These are phyloP conservation scores for Holotrichia oblita DNA, from an alignment of 1,140 invertebrate genomes.

Conservation along the genomic window DNA sequence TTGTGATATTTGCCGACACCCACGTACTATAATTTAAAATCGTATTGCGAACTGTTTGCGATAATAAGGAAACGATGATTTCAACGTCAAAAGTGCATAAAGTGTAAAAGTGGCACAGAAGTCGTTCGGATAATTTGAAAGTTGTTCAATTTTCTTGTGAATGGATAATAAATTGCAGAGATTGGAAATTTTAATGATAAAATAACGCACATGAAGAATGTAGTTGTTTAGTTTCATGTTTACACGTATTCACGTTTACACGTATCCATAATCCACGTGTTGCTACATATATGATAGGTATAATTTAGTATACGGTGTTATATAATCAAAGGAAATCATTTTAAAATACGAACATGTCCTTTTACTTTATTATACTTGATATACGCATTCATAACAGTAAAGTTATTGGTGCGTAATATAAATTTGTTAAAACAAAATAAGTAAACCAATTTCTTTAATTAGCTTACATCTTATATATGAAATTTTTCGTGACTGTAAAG, in stretches of 20 bases:
- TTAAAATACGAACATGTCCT: too few species aligned
- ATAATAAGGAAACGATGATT: constrained; percentile 34
- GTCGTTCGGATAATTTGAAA: constrained; percentile 13
- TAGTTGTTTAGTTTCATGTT: background rate
- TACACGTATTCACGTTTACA: too few species aligned
- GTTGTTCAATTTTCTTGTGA: constrained; percentile 13
- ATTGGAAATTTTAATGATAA: background rate
- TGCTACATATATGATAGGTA: too few species aligned
- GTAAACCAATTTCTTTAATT: too few species aligned
- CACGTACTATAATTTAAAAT: background rate
- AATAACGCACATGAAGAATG: background rate
- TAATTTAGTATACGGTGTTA: too few species aligned
- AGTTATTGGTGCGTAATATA: too few species aligned
- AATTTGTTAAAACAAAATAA: too few species aligned
- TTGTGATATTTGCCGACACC: constrained; percentile 5
- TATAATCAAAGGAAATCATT: too few species aligned
- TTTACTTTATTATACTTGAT: too few species aligned
- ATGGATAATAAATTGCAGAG: background rate
- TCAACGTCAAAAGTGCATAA: constrained; percentile 11
- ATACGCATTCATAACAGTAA: too few species aligned
- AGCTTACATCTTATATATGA: too few species aligned
- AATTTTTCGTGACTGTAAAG: background rate
- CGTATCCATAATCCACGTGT: too few species aligned
- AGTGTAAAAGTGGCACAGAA: constrained; percentile 17
- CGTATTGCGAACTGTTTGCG: background rate